Evolutionary conservation across 2,113 vertebrate genomes (phyloP), one percentile per base, ranked within the genome.

Genomic region (Semicossyphus pulcher): DNA sequence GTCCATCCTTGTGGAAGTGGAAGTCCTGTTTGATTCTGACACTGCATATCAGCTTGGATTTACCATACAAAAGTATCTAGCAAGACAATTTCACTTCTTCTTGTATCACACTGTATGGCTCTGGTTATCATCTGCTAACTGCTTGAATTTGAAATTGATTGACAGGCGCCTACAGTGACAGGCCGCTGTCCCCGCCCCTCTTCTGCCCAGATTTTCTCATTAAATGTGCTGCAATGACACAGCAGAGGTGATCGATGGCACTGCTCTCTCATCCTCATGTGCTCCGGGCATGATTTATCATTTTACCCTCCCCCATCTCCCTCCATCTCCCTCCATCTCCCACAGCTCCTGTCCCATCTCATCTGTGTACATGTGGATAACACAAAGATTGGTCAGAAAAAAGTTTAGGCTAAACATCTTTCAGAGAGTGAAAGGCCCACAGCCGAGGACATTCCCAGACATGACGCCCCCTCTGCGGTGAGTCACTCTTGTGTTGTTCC

Each of bases 151-250:
- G 12, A 66, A 42, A 37, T 4, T n/a, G 85, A 81, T 16, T 81
- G 85, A 80, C 77, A 80, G 80, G 23, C 32, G 41, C 42, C 59
- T 47, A 60, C 45, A 1, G 57, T 29, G 61, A 77, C 64, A 49
- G 56, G 47, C 59, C 5, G 49, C 54, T 28, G 53, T 56, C 48
- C 29, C 76, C 72, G 21, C 51, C 74, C 64, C 77, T 44, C 23
- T 45, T 78, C 84, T 68, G 41, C 41, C 26, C 65, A 52, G 64
- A 71, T 84, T 72, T 77, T 56, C 81, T 84, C 85, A 84, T 89
- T 84, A 86, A 59, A 72, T 56, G 45, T 16, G 15, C 42, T 4
- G 41, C 65, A 42, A 41, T 72, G 80, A 75, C 75, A 78, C 57
- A 53, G 75, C 56, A 23, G 61, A 66, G 75, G 34, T 80, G 80